Base-by-base conservation (phyloP, 2,888 invertebrate genomes). In the Sinodicranocentrus sp. region DNA sequence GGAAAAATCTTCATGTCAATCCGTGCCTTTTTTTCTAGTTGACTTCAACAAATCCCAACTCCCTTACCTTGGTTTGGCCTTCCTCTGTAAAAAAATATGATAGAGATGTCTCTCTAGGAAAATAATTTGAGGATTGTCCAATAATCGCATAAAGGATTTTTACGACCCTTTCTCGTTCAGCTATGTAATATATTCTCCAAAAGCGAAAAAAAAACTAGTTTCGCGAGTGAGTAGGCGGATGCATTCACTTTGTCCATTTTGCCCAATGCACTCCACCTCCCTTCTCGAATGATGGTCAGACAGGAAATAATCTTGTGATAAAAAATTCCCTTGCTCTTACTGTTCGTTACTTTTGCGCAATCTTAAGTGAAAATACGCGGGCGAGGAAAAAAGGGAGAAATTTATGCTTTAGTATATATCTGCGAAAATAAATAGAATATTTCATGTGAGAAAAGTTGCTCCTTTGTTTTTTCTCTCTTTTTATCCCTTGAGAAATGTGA, bases 341-440 rank as follows among this genome's bases (percentile, higher is more conserved):
- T n/a, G 10, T 57, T 21, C 6, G 59, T 21, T 59, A 23, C 1
- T 57, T 57, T 23, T 57, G 28, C n/a, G 15, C 5, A 23, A 25
- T 54, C 28, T n/a, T 6, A 61, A 28, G 28, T 26, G 61, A 61
- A n/a, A 61, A 61, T 28, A 39, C 13, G 13, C 13, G 39, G 5
- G 61, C 28, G 61, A 28, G 48, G n/a, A n/a, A n/a, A n/a, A 33
- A 33, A 33, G 21, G 21, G 21, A 44, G n/a, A 76, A 76, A 67
- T 76, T 65, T 76, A 72, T 39, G 44, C 19, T 17, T 28, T 26
- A 2, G 63, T 25, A 17, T 67, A 57, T 25, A 25, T 28, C 21
- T 28, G 28, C 26, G 21, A 25, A 82, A 73, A 80, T 80, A 72
- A 79, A 82, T 82, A 73, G 80, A 73, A 82, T 73, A 82, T 82